These are phyloP conservation scores for Pygoscelis adeliae DNA, from an alignment of 2,113 vertebrate genomes.

Conservation along the genomic window DNA sequence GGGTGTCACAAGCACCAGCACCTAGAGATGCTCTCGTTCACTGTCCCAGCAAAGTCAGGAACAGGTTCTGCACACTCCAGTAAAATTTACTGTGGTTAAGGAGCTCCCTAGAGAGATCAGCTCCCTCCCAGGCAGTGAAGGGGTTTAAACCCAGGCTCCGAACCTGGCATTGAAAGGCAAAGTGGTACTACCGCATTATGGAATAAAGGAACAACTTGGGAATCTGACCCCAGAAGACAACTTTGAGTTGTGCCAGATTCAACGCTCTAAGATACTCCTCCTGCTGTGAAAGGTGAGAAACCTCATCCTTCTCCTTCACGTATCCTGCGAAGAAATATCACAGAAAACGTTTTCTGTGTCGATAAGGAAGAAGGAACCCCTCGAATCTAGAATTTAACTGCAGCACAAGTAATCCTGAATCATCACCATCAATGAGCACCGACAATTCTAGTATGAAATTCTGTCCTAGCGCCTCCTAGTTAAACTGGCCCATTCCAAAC, in stretches of 20 bases:
- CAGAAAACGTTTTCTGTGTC: neutral
- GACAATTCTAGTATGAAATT: neutral
- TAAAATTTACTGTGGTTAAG: neutral
- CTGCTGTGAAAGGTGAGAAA: neutral
- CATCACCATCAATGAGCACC: neutral
- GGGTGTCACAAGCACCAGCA: neutral
- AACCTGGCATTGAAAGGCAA: neutral
- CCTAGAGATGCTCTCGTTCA: neutral
- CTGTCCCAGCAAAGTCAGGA: neutral
- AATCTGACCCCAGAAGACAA: neutral
- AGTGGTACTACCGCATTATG: rapidly evolving
- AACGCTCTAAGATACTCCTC: neutral
- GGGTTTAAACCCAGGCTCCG: neutral
- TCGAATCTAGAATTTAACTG: neutral
- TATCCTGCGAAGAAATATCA: neutral
- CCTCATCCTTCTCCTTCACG: neutral
- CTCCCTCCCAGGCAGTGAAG: neutral
- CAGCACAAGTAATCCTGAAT: neutral
- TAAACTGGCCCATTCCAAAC: neutral
- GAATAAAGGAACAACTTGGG: neutral
- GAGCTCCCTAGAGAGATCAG: neutral
- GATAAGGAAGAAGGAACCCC: neutral
- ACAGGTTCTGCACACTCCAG: neutral
- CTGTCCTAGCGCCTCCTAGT: neutral
- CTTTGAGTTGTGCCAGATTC: neutral